Percentiles rank a stretch among this genome's conserved stretches.
phyloP scores from a whole-genome alignment of 2,888 invertebrate genomes.

The Spodoptera littoralis region DNA sequence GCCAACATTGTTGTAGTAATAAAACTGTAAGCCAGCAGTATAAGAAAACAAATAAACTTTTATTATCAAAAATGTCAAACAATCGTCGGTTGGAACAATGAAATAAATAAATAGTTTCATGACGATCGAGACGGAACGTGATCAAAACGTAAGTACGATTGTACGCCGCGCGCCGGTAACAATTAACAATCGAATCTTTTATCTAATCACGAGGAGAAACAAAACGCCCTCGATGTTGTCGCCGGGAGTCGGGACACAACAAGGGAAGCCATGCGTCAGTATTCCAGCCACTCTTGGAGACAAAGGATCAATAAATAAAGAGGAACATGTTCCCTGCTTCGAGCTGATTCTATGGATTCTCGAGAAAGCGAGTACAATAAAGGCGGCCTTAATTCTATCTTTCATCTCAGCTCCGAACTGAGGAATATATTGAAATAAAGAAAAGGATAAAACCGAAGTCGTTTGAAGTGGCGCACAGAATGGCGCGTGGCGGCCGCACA shows the following conservation, averaged over 20 bases:
- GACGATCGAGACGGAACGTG: slow-evolving; percentile 11
- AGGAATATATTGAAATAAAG: slow-evolving; percentile 55
- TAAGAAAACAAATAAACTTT: slow-evolving; percentile 25
- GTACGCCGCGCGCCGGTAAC: slow-evolving; percentile 20
- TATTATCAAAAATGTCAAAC: slow-evolving; percentile 35
- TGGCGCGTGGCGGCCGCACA: slow-evolving; percentile 22
- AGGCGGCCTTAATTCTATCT: slow-evolving; percentile 47
- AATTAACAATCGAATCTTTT: slow-evolving; percentile 49
- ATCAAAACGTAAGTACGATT: slow-evolving; percentile 30
- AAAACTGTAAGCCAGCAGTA: slow-evolving; percentile 19
- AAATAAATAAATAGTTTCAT: slow-evolving; percentile 43
- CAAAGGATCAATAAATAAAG: slow-evolving; percentile 41
- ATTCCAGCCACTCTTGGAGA: slow-evolving; percentile 22
- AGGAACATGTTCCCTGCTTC: slow-evolving; percentile 25
- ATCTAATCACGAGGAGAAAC: slow-evolving; percentile 27
- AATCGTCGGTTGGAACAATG: slow-evolving; percentile 26
- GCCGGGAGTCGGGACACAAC: background rate
- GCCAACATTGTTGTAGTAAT: no score
- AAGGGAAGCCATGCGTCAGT: slow-evolving; percentile 30
- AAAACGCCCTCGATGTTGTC: slow-evolving; percentile 23
- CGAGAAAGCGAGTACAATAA: slow-evolving; percentile 34
- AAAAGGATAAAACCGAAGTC: slow-evolving; percentile 54
- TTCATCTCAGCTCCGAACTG: slow-evolving; percentile 42
- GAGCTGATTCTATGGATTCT: slow-evolving; percentile 41
- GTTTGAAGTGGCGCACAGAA: slow-evolving; percentile 52